Evolutionary conservation across 2,888 invertebrate species (phyloP).

Genomic region (Cephus pulcher): DNA sequence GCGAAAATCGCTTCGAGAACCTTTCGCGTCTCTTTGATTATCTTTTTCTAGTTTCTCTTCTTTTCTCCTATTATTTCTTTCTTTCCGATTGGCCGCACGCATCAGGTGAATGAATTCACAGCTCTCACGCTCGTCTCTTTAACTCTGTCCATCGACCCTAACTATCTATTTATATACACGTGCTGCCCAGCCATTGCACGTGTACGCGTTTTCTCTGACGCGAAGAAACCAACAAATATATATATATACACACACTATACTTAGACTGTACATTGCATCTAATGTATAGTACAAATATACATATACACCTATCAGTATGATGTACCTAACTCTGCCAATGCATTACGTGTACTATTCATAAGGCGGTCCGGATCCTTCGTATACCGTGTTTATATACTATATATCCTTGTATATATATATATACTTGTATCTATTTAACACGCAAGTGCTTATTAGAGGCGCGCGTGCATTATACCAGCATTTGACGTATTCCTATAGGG

Average conservation of each 20-base stretch:
- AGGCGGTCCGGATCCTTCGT: neutral
- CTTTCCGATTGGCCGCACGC: neutral
- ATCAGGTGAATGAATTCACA: constrained; percentile 45
- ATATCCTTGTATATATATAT: no score
- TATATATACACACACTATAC: neutral
- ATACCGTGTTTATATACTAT: neutral
- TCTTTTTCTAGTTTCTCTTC: neutral
- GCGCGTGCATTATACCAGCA: neutral
- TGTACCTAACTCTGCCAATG: neutral
- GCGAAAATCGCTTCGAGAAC: neutral
- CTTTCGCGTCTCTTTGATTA: neutral
- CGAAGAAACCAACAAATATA: neutral
- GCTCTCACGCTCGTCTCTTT: constrained; percentile 38
- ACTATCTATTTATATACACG: constrained; percentile 60
- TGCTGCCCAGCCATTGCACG: constrained; percentile 23
- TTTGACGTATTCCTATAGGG: neutral
- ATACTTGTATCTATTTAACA: neutral
- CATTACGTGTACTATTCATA: neutral
- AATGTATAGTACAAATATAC: neutral
- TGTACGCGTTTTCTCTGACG: neutral
- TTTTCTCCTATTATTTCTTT: neutral
- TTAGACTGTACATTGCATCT: neutral
- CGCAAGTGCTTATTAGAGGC: neutral
- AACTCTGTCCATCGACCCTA: constrained; percentile 60
- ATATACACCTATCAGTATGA: neutral